These are phyloP conservation scores for Mythimna pallens DNA, from an alignment of 2,888 invertebrate species.

Conservation along the genomic window DNA sequence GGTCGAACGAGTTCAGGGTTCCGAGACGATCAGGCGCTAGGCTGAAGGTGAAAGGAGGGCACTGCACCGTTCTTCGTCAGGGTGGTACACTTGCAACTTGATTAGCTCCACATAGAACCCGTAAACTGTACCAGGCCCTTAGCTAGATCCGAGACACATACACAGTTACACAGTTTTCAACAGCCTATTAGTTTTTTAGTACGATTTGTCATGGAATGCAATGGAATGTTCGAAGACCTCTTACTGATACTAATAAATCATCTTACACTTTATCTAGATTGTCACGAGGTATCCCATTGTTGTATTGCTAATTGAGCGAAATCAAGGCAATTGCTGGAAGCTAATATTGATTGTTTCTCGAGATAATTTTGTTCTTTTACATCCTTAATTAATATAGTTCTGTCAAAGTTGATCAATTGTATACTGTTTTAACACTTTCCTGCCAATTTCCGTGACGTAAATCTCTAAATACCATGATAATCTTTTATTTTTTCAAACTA, in stretches of 20 bases:
- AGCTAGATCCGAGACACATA: constrained; percentile 49
- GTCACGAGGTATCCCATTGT: constrained; percentile 33
- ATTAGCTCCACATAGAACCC: constrained; percentile 55
- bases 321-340: constrained; percentile 46
- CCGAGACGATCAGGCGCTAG: constrained; percentile 64
- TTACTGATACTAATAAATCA: constrained; percentile 33
- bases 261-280: constrained; percentile 32
- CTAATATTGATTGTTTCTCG: constrained; percentile 28
- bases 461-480: neutral
- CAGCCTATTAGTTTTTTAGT: neutral
- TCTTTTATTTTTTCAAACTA: neutral
- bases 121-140: constrained; percentile 51
- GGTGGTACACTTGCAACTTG: constrained; percentile 59
- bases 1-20: constrained; percentile 75
- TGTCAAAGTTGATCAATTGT: constrained; percentile 1
- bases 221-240: constrained; percentile 6
- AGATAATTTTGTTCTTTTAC: constrained; percentile 32
- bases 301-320: constrained; percentile 38
- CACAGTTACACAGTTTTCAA: constrained; percentile 50
- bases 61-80: constrained; percentile 72
- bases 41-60: constrained; percentile 81
- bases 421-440: neutral
- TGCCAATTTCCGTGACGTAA: neutral
- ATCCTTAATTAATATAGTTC: constrained; percentile 2
- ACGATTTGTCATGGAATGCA: neutral